Evolutionary conservation across 2,113 vertebrate species (phyloP), one percentile per base, ranked within the genome.

Genomic region (Nothobranchius kuhntae): DNA sequence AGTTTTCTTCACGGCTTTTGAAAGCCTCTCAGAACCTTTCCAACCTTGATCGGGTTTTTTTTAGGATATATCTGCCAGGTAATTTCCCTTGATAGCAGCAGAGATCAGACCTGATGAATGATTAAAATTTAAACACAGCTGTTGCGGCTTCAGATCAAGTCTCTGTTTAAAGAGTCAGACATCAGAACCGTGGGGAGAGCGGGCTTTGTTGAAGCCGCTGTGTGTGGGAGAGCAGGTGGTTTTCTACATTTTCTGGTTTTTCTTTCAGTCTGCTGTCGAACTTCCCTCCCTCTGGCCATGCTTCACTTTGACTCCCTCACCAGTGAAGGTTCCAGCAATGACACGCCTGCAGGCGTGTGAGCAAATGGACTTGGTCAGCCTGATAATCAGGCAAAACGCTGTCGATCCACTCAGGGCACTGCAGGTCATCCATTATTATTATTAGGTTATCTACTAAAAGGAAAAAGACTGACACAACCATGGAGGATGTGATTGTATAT

Each of bases 281-380:
- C 72, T 75, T 83, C 80, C 61, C 61, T 50, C 70, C 84, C 71
- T 85, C 63, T 51, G 77, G 87, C 76, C 62, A 67, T 38, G 26
- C 58, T 86, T 80, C 58, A 68, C 75, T 86, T 74, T 84, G 83
- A 85, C 79, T 82, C 79, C 62, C 61, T 81, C 75, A 73, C 79
- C 75, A 56, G 61, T 13, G 53, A 70, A 45, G 26, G 36, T 59
- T 85, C 55, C 71, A 78, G 73, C 61, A 70, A 55, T 61, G 61
- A 40, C 15, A 13, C 44, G 75, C 65, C 40, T 44, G 2, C 58
- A 83, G 75, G 50, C 51, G 68, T 61, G 68, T 24, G 26, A 45
- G n/a, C 13, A 36, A 35, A 58, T 54, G 44, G 42, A 58, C 78
- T 40, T 46, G 66, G 59, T 54, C 26, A 56, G 65, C 67, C 68